These are phyloP conservation scores for Zingel zingel DNA, from an alignment of 2,113 vertebrate genomes.

Conservation along the genomic window DNA sequence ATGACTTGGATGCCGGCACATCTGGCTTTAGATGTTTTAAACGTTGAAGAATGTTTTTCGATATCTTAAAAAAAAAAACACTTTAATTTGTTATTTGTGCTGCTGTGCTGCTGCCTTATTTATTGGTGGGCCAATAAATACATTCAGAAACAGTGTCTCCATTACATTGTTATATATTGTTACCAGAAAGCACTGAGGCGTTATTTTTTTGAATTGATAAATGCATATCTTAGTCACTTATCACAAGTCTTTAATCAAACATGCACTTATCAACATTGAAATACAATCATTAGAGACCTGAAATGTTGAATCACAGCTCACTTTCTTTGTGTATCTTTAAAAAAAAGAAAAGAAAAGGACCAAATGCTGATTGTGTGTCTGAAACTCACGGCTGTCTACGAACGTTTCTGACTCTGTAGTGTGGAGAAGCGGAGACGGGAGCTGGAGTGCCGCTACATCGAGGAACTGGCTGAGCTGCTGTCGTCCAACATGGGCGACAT, in stretches of 20 bases:
- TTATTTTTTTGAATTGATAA: background rate
- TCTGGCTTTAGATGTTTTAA: too few relatives aligned
- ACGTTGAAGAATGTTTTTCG: too few relatives aligned
- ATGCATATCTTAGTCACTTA: background rate
- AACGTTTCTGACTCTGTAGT: constrained; percentile 70
- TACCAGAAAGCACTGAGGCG: background rate
- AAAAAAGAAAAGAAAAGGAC: too few relatives aligned
- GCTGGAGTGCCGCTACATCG: constrained; percentile 94
- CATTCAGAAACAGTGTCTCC: background rate
- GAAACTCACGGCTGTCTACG: too few relatives aligned
- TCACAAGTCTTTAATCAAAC: background rate
- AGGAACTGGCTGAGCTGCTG: constrained; percentile 94
- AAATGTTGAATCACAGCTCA: background rate
- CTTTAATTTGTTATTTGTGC: too few relatives aligned
- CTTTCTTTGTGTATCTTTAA: background rate
- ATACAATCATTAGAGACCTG: too few relatives aligned
- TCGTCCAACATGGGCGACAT: constrained; percentile 95
- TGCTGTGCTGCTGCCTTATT: too few relatives aligned
- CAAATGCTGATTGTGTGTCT: background rate
- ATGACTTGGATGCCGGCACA: too few relatives aligned
- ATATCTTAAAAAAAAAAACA: too few relatives aligned
- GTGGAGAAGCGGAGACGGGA: constrained; percentile 94
- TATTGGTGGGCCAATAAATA: too few relatives aligned
- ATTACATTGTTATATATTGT: background rate
- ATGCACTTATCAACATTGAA: too few relatives aligned